Evolutionary conservation across 1,140 invertebrate genomes (phyloP).

Genomic region (Colletes gigas): DNA sequence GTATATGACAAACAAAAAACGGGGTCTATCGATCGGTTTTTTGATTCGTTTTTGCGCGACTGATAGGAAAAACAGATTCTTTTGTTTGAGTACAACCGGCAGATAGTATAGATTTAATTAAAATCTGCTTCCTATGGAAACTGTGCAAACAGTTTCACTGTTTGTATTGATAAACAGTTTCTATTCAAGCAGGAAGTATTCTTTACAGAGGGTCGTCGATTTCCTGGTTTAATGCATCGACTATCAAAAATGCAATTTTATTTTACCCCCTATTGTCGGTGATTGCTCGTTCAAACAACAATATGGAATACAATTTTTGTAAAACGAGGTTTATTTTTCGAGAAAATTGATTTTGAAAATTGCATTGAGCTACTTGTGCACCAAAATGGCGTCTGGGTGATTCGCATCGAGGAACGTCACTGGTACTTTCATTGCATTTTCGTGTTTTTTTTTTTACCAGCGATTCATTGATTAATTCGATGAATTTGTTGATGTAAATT

Average conservation of each 20-base stretch:
- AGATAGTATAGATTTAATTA: constrained; percentile 1
- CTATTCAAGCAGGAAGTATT: neutral
- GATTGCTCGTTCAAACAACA: no score
- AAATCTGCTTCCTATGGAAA: neutral
- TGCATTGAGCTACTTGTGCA: no score
- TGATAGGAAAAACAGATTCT: neutral
- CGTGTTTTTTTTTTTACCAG: neutral
- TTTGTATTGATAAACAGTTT: neutral
- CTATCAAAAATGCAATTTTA: neutral
- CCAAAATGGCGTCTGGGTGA: no score
- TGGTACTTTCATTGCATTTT: no score
- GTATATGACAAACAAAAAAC: neutral
- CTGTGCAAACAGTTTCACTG: neutral
- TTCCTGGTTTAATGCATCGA: neutral
- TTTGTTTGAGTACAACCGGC: no score
- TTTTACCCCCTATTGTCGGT: neutral
- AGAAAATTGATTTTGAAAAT: no score
- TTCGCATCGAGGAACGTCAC: no score
- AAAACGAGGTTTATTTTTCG: no score
- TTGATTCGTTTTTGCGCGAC: neutral
- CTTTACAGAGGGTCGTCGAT: neutral
- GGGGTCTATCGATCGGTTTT: neutral
- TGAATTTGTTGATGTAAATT: neutral
- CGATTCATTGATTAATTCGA: no score
- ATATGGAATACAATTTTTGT: no score